phyloP scores from a whole-genome alignment of 1,140 invertebrate genomes.

The Archegozetes longisetosus region DNA sequence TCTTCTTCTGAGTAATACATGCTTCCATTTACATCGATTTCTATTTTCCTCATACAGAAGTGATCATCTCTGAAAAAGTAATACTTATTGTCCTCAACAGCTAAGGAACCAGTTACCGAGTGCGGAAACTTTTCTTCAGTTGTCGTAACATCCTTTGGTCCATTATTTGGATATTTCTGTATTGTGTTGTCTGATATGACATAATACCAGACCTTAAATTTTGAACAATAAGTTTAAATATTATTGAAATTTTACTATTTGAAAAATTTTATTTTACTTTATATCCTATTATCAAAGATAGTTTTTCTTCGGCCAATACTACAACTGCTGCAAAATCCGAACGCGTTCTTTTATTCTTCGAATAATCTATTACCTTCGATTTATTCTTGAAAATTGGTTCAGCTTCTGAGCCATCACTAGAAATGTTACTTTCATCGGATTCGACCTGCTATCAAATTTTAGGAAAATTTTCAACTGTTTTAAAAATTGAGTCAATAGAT shows the following conservation, averaged over 20 bases:
- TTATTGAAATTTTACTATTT: background rate
- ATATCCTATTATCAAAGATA: background rate
- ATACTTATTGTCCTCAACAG: background rate
- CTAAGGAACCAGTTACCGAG: background rate
- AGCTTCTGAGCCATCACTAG: too few species aligned
- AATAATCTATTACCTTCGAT: too few species aligned
- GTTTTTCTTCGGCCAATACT: background rate
- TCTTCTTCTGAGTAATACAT: background rate
- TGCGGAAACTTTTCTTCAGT: background rate
- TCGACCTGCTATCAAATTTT: too few species aligned
- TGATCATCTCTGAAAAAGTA: background rate
- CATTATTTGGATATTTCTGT: background rate
- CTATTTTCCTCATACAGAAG: background rate
- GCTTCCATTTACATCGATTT: background rate
- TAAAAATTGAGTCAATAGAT: too few species aligned
- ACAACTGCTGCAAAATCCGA: too few species aligned
- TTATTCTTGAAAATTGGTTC: too few species aligned
- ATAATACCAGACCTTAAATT: background rate
- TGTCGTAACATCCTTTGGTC: background rate
- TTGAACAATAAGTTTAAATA: background rate
- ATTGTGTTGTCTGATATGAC: background rate
- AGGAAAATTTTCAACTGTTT: too few species aligned
- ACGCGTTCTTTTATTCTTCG: too few species aligned
- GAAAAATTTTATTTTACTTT: background rate
- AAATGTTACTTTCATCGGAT: too few species aligned